Percentiles rank a stretch among this genome's conserved stretches.
phyloP scores from a whole-genome alignment of 2,888 invertebrate species.

The Timema cristinae region DNA sequence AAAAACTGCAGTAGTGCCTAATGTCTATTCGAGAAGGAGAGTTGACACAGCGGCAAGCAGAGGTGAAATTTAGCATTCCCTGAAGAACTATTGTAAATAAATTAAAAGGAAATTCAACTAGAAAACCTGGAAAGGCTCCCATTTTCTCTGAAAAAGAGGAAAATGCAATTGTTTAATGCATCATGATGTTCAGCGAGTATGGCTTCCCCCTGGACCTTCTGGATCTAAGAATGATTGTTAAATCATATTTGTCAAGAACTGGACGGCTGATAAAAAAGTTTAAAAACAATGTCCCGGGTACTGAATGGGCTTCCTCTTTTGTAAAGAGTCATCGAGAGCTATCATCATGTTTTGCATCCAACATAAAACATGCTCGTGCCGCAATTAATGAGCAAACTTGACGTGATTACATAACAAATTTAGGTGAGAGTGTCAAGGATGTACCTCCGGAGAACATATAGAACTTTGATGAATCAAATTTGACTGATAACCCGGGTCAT shows the following conservation, averaged over 20 bases:
- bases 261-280: slow-evolving; percentile 29
- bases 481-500: slow-evolving; percentile 40
- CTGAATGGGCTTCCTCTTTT: slow-evolving; percentile 34
- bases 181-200: slow-evolving; percentile 32
- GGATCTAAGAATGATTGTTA: slow-evolving; percentile 29
- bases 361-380: slow-evolving; percentile 34
- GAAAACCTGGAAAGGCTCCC: too few species aligned
- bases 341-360: slow-evolving; percentile 27
- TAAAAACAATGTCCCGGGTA: slow-evolving; percentile 21
- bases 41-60: slow-evolving; percentile 12
- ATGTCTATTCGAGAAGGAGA: neutral
- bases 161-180: slow-evolving; percentile 32
- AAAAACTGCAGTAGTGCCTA: neutral
- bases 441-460: too few species aligned
- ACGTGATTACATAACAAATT: slow-evolving; percentile 32
- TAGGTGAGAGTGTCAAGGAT: slow-evolving; percentile 26
- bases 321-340: slow-evolving; percentile 26
- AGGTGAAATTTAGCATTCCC: neutral
- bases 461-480: slow-evolving; percentile 39
- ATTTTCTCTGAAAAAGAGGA: too few species aligned
- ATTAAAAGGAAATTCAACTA: too few species aligned
- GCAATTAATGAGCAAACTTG: slow-evolving; percentile 29
- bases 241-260: slow-evolving; percentile 31
- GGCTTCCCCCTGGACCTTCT: slow-evolving; percentile 34
- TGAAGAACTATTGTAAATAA: too few species aligned